These are phyloP conservation scores for Chaetodon auriga DNA, from an alignment of 2,113 vertebrate genomes.

Conservation along the genomic window DNA sequence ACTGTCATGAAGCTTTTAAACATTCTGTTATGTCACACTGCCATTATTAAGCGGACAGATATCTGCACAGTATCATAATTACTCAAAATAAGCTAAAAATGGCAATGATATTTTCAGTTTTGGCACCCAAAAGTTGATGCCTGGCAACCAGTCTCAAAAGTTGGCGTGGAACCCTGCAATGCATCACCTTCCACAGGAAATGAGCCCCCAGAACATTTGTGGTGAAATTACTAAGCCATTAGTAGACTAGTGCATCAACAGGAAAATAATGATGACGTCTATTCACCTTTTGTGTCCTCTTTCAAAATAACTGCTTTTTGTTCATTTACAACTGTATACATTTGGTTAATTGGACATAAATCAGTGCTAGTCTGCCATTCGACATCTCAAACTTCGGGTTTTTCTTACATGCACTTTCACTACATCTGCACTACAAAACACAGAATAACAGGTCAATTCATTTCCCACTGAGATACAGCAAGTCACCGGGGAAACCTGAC, in stretches of 20 bases:
- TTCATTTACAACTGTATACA: not conserved
- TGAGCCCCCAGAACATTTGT: not conserved
- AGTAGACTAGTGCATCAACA: not conserved
- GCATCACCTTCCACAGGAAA: not conserved
- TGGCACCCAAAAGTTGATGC: no score
- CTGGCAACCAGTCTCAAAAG: no score
- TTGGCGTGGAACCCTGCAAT: not conserved
- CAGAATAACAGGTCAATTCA: not conserved
- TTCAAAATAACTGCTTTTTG: not conserved
- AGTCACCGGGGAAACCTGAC: conserved; percentile 33
- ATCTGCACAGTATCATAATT: no score
- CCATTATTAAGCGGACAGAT: no score
- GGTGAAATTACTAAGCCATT: not conserved
- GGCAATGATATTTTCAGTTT: no score
- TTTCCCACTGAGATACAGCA: not conserved
- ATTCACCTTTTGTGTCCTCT: not conserved
- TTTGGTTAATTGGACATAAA: not conserved
- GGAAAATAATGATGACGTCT: not conserved
- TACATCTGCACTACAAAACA: not conserved
- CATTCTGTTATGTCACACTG: no score
- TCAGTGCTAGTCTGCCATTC: not conserved
- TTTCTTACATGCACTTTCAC: not conserved
- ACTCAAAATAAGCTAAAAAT: no score
- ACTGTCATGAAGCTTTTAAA: no score
- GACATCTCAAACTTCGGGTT: not conserved